Evolutionary conservation across 2,113 vertebrate genomes (phyloP), one percentile per base, ranked within the genome.

Genomic region (Silurus asotus): DNA sequence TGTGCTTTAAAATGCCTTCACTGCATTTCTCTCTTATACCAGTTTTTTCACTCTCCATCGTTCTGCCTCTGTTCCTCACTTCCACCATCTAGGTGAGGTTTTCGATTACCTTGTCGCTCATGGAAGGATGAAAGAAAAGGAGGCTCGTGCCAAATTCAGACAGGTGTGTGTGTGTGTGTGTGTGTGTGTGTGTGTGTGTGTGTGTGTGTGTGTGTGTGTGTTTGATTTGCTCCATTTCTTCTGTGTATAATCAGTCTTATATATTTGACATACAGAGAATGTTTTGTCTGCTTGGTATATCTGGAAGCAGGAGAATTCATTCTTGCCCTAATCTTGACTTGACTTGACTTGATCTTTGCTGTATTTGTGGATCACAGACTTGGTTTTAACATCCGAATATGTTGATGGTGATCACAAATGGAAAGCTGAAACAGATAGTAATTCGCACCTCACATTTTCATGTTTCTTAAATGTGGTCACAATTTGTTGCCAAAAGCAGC

Each of bases 61-160:
- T 82, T 83, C 82, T 85, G 3, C 15, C 72, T 51, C 58, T 37
- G 0, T n/a, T 45, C 20, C 48, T 11, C 55, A 87, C 69, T 65
- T 82, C 55, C 23, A 59, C 74, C 51, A 53, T 64, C 59, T 92
- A 97, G 97, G 97, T 69, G 97, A 98, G 90, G 97, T 97, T 15
- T 99, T 98, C 65, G 97, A 97, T 94, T 97, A 97, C 93, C 93
- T 98, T 69, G 97, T 98, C 88, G 97, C 97, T 90, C 97, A 99
- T 2, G 97, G 97, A 86, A 94, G 97, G 89, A 99, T 99, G 97
- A 98, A 99, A 94, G 97, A 99, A 91, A 99, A 99, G 90, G 97
- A 99, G 91, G 97, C 97, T 14, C 95, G 97, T 92, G 96, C 97
- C 88, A 99, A 99, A 94, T 98, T 99, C 91, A 95, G 97, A 94